Percentiles rank a stretch among this genome's conserved stretches.
Conservation (phyloP, 2,797 vertebrate genomes). For the Lophius americanus region DNA sequence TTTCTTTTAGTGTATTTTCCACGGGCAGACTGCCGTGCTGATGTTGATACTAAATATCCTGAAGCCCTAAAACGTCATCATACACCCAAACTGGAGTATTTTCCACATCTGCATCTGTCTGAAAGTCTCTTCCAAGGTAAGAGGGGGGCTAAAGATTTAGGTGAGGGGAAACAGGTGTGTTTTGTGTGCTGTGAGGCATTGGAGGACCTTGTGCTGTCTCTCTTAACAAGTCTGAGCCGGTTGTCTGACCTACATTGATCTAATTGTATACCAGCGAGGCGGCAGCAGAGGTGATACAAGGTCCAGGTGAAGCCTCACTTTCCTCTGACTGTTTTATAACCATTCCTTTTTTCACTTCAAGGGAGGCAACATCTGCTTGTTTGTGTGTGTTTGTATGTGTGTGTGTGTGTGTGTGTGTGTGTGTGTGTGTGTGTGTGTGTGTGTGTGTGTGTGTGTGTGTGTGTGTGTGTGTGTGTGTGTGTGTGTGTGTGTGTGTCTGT, state of each 20-base stretch:
- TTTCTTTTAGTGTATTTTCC: no score
- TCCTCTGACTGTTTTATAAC: neutral
- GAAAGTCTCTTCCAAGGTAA: conserved; percentile 5
- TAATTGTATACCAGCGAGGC: neutral
- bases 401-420: conserved; percentile 10
- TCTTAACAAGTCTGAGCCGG: conserved; percentile 41
- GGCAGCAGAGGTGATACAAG: neutral
- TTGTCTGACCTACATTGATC: conserved; percentile 25
- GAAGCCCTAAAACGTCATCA: no score
- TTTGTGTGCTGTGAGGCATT: conserved; percentile 23
- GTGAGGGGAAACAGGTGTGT: conserved; percentile 37
- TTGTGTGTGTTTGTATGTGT: conserved; percentile 13
- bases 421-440: conserved; percentile 12
- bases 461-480: conserved; percentile 14
- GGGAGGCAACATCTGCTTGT: conserved; percentile 31
- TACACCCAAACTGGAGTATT: no score
- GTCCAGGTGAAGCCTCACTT: conserved; percentile 7
- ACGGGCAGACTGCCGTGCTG: no score
- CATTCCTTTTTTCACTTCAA: conserved; percentile 14
- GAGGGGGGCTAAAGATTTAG: neutral
- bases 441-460: conserved; percentile 11
- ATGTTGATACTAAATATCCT: no score
- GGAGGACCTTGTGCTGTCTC: neutral
- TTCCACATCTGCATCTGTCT: neutral
- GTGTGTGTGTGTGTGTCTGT: conserved; percentile 7